A percentile compares a stretch with the other conserved stretches of the same genome.
Conservation (phyloP, 2,797 vertebrate species). For the Hyperoplus immaculatus region DNA sequence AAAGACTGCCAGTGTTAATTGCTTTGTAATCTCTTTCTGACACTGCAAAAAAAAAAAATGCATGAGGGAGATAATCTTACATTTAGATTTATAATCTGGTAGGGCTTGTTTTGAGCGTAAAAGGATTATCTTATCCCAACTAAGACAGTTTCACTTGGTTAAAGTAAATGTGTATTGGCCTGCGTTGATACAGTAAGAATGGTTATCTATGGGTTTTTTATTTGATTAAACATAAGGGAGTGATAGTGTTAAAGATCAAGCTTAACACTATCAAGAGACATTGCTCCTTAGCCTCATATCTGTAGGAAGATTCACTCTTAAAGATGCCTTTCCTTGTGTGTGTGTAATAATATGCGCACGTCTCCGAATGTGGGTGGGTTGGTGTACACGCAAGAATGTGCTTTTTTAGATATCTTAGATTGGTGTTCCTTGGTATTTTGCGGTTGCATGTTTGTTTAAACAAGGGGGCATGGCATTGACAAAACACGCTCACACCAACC, state of each 20-base stretch:
- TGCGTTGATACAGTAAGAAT: constrained; percentile 6
- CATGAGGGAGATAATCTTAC: constrained; percentile 34
- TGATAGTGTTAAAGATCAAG: constrained; percentile 13
- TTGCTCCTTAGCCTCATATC: neutral
- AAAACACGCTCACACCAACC: neutral
- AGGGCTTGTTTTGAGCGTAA: constrained; percentile 31
- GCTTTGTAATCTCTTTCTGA: constrained; percentile 31
- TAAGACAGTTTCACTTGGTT: constrained; percentile 13
- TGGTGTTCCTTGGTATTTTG: neutral
- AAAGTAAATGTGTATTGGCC: constrained; percentile 21
- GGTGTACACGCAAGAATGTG: too few species aligned
- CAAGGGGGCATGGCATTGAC: neutral
- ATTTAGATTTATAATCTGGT: constrained; percentile 44
- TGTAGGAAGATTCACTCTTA: neutral
- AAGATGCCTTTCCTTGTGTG: too few species aligned
- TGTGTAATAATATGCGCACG: too few species aligned
- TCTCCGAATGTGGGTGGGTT: too few species aligned
- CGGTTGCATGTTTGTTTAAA: constrained; percentile 3
- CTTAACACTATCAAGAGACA: constrained; percentile 16
- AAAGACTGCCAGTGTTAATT: constrained; percentile 35
- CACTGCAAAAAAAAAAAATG: constrained; percentile 11
- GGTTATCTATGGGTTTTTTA: constrained; percentile 25
- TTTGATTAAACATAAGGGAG: constrained; percentile 23
- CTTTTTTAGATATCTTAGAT: neutral
- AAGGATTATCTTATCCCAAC: constrained; percentile 36